Conservation (phyloP, 2,888 invertebrate species). For the Plusia festucae region DNA sequence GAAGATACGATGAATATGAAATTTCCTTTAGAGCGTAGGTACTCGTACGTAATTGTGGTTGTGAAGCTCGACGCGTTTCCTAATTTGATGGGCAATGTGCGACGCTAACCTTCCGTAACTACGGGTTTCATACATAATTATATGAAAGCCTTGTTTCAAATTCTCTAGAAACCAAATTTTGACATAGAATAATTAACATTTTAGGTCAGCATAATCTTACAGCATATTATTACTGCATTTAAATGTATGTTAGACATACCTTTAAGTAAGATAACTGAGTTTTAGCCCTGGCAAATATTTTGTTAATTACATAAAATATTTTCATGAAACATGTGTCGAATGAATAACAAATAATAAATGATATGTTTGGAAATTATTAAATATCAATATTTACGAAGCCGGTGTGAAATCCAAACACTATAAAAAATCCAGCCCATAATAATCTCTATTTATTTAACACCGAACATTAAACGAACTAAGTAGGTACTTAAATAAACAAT, state of each 20-base stretch:
- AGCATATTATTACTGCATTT: constrained; percentile 6
- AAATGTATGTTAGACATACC: neutral
- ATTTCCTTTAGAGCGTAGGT: constrained; percentile 42
- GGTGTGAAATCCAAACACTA: neutral
- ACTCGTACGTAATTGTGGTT: constrained; percentile 52
- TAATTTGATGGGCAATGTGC: constrained; percentile 50
- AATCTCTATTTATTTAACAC: constrained; percentile 19
- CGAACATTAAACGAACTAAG: neutral
- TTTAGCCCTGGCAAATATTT: neutral
- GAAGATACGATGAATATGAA: constrained; percentile 49
- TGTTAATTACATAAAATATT: no score
- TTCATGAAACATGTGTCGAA: no score
- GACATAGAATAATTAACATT: constrained; percentile 37
- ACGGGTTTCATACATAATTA: constrained; percentile 43
- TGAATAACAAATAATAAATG: no score
- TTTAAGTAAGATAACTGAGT: neutral
- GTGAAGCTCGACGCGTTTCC: constrained; percentile 43
- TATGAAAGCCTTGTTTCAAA: constrained; percentile 42
- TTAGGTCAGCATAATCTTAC: constrained; percentile 28
- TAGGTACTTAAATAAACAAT: constrained; percentile 44
- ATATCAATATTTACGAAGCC: neutral
- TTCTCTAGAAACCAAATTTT: constrained; percentile 43
- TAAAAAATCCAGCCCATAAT: neutral
- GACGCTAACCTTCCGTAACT: constrained; percentile 36
- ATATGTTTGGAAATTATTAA: neutral